phyloP scores from a whole-genome alignment of 2,113 vertebrate genomes.

The Gymnogyps californianus region DNA sequence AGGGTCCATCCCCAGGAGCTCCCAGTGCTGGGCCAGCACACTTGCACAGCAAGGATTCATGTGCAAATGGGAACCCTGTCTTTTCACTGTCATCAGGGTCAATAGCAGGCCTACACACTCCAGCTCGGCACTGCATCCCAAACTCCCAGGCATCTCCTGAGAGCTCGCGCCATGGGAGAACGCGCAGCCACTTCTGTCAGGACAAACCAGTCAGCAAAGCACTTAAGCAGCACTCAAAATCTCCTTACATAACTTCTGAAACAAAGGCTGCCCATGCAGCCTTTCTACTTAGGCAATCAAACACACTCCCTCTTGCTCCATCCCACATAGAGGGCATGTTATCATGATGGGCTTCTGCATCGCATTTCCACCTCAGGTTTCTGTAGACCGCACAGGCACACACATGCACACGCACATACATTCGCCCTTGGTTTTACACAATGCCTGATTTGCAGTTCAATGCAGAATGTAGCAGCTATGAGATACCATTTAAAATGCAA shows the following conservation, averaged over 20 bases:
- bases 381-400: not conserved
- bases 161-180: not conserved
- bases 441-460: not conserved
- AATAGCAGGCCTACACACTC: not conserved
- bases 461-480: accelerated
- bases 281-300: not conserved
- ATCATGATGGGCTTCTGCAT: not conserved
- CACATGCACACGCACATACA: accelerated
- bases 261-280: not conserved
- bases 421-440: not conserved
- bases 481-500: not conserved
- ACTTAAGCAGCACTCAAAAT: not conserved
- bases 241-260: not conserved
- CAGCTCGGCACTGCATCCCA: not conserved
- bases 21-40: not conserved
- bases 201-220: not conserved
- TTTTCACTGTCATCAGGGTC: accelerated
- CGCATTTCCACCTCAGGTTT: not conserved
- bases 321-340: not conserved
- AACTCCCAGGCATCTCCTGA: not conserved
- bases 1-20: not conserved
- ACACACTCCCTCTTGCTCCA: not conserved
- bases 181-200: not conserved
- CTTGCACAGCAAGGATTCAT: not conserved
- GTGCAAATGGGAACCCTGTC: not conserved